phyloP scores from a whole-genome alignment of 2,113 vertebrate genomes.

The Onychostruthus taczanowskii region DNA sequence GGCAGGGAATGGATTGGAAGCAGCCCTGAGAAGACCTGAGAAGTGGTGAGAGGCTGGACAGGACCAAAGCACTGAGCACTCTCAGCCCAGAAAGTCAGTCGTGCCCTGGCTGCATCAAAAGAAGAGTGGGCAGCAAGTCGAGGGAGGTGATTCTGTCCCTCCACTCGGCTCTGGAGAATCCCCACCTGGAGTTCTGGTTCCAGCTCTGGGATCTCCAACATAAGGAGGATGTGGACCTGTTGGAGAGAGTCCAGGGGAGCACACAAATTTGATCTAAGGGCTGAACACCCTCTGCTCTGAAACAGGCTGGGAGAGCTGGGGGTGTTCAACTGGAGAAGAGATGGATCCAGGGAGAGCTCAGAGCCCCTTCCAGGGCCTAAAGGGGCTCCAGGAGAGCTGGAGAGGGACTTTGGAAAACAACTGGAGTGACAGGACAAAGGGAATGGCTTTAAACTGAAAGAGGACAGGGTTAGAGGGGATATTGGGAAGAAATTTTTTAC shows the following conservation, averaged over 20 bases:
- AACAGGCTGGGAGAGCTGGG: background rate
- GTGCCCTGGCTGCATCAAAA: background rate
- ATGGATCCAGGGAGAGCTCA: background rate
- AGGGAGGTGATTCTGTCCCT: background rate
- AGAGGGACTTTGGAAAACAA: background rate
- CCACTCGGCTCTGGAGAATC: background rate
- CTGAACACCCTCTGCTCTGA: background rate
- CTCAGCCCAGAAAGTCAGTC: fast-evolving
- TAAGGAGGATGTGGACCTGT: background rate
- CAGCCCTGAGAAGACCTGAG: background rate
- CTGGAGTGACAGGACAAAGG: background rate
- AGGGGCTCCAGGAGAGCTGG: background rate
- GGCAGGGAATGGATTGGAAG: background rate
- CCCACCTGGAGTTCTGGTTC: background rate
- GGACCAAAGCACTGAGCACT: background rate
- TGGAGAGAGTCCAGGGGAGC: background rate
- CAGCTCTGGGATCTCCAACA: background rate
- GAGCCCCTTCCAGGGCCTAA: fast-evolving
- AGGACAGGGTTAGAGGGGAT: background rate
- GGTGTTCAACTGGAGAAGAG: fast-evolving
- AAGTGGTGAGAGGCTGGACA: background rate
- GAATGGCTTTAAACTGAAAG: background rate
- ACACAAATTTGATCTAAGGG: background rate
- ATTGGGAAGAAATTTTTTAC: background rate
- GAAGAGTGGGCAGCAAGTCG: fast-evolving